Conservation (phyloP, 2,797 vertebrate species). For the Huso huso region DNA sequence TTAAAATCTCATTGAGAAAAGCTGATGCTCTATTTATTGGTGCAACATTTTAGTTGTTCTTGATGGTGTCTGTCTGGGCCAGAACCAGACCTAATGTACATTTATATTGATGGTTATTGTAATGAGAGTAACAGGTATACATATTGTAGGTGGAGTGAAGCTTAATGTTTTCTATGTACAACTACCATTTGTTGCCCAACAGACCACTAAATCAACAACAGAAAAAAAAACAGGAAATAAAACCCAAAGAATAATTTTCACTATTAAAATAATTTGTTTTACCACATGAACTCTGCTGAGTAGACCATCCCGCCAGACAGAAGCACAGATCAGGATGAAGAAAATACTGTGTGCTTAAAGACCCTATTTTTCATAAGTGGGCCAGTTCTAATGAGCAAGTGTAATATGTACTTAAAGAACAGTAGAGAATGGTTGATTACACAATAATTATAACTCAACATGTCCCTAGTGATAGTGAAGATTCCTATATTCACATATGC, state of each 20-base stretch:
- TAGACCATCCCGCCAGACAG: constrained; percentile 15
- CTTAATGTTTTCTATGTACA: too few species aligned
- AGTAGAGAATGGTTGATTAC: constrained; percentile 28
- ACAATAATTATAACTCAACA: constrained; percentile 33
- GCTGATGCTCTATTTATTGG: too few species aligned
- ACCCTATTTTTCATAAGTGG: constrained; percentile 35
- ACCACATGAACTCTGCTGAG: neutral
- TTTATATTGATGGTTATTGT: neutral
- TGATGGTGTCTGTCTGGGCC: too few species aligned
- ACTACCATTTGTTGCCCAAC: neutral
- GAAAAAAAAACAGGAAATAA: too few species aligned
- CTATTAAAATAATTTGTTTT: neutral
- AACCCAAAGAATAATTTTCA: too few species aligned
- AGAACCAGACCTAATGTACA: neutral
- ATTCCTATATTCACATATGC: too few species aligned
- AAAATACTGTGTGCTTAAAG: constrained; percentile 29
- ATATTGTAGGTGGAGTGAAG: too few species aligned
- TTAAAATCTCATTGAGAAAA: too few species aligned
- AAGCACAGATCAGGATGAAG: neutral
- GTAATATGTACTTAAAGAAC: constrained; percentile 34
- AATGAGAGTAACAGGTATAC: neutral
- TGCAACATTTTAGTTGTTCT: too few species aligned
- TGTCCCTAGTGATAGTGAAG: neutral
- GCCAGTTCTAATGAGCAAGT: constrained; percentile 45
- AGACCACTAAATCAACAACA: neutral